Base-by-base conservation (phyloP, 2,888 invertebrate species). In the Sylvicola cinctus region DNA sequence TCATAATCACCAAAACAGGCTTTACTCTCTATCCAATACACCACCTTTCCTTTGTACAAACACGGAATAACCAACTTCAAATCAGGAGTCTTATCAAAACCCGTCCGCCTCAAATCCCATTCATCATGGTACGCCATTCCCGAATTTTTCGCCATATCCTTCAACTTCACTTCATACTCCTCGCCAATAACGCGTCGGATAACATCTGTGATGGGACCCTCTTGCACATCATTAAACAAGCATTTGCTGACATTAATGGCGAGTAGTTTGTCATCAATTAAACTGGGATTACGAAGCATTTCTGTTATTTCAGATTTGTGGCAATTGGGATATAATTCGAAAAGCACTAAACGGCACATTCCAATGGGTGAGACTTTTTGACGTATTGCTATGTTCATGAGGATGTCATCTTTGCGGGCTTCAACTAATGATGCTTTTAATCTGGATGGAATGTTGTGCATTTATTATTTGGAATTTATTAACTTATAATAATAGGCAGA, bases 1-100 rank as follows among this genome's bases (percentile, higher is more conserved):
- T 75, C 73, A 41, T 70, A 66, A 58, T 85, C 84, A 3, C 84
- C 91, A 64, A 93, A 93, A n/a, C 81, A 66, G 1, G 91, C 93
- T 61, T 93, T 93, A 46, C 91, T 90, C 58, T 93, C 93, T 39
- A 93, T 84, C 93, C 93, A 93, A 53, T 90, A 84, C 1, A 93
- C 68, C 16, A 91, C 71, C 46, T 73, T 71, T 2, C 81, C 84
- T 53, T 84, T 76, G 16, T 85, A 69, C 20, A 81, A 77, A 40
- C 90, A 75, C 0, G 91, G 91, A 15, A 90, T 68, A 51, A 85
- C 83, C 34, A 93, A 62, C 58, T 87, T 88, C 31, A 88, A 70
- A 54, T 93, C 93, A 0, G 93, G 93, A 2, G 93, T 93, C 60
- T 91, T 93, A 53, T 93, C 91, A 55, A 81, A 93, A 1, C 91